Conservation (phyloP, 2,888 invertebrate genomes). For the Tenthredo scrophulariae region DNA sequence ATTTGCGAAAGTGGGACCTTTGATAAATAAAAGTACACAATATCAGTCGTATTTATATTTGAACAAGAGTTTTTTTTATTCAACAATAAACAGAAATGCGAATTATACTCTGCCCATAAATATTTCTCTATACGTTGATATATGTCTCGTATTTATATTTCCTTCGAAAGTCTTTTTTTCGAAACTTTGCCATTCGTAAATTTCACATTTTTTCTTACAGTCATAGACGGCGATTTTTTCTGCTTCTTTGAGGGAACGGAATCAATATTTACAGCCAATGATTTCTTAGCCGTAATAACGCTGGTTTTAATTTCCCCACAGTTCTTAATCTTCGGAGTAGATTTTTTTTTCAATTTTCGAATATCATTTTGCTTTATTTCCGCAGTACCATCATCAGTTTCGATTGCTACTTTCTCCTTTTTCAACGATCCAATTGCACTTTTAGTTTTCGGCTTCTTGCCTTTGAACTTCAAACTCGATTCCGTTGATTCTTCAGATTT, state of each 20-base stretch:
- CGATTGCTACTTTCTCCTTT: background rate
- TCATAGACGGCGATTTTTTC: background rate
- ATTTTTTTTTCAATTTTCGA: slow-evolving; percentile 21
- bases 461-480: slow-evolving; percentile 27
- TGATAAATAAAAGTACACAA: background rate
- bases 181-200: background rate
- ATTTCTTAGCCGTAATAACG: background rate
- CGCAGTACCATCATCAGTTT: background rate
- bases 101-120: background rate
- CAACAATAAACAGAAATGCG: slow-evolving; percentile 7
- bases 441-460: slow-evolving; percentile 24
- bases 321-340: slow-evolving; percentile 11
- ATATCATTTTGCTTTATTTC: background rate
- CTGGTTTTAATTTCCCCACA: background rate
- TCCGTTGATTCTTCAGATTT: slow-evolving; percentile 55
- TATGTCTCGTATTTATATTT: background rate
- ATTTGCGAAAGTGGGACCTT: background rate
- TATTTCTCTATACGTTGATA: background rate
- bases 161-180: background rate
- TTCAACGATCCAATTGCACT: slow-evolving; percentile 2
- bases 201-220: background rate
- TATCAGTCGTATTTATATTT: background rate
- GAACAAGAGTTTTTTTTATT: slow-evolving; percentile 18
- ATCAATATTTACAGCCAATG: background rate
- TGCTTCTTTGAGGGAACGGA: background rate